Evolutionary conservation across 1,140 invertebrate genomes (phyloP), one percentile per base, ranked within the genome.

Genomic region (Ips typographus): DNA sequence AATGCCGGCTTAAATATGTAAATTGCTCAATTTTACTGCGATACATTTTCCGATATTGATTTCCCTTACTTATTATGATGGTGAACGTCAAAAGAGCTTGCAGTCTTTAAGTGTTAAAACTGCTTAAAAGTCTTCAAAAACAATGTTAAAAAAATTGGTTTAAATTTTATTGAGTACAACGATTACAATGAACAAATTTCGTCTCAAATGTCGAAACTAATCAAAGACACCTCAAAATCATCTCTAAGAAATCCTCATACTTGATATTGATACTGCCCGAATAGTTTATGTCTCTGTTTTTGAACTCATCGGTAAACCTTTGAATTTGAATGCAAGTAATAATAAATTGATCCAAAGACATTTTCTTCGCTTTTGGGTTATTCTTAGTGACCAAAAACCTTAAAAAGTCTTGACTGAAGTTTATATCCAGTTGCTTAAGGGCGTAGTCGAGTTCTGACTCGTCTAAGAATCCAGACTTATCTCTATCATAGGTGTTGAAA

Each of bases 311-410:
- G 1, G 77, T 79, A 41, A 75, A 79, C 52, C 71, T 73, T 68
- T 79, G 78, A 39, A 79, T 78, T 55, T 79, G 77, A 4, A 79
- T 76, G 51, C 77, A 79, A 5, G 74, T 77, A 5, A 79, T 73
- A 42, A 79, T 74, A 69, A 76, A 78, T 65, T 79, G 77, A 60
- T 78, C 77, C 70, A 79, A 52, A 41, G 75, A 72, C 41, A 79
- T 77, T 51, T 74, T 77, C 39, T 73, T 77, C 5, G 74, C 73
- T 40, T 72, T 71, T 1, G 74, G 75, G 61, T 78, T 76, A 38
- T 62, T 71, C 44, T 74, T 74, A 8, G 71, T 73, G 40, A 79
- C 75, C 40, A 79, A 68, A 68, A 77, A 79, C 41, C 68, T 68
- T 2, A 78, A 71, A 68, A 79, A 78, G 5, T 78, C 76, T 5